Evolutionary conservation across 2,888 invertebrate species (phyloP), one percentile per base, ranked within the genome.

Genomic region (Xestoiulus laeticollis): DNA sequence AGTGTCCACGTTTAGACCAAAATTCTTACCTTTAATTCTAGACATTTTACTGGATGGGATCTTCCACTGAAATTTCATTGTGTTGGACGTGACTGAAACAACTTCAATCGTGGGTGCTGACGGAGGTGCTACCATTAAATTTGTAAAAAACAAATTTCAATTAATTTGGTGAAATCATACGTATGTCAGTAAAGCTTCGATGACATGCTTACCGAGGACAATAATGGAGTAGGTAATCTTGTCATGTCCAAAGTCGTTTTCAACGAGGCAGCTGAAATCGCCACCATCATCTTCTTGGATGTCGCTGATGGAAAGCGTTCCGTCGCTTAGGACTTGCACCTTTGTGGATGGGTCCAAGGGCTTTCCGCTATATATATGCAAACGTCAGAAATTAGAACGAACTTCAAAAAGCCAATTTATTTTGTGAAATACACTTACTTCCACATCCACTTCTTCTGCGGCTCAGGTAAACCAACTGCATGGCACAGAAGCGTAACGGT

Each of bases 381-480:
- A 84, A 84, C 8, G 16, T 32, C 8, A 6, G n/a, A 1, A 84
- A 1, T 84, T 22, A 33, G 84, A 43, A 32, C 19, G 22, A n/a
- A 22, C 22, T 59, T 16, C 22, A 10, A 3, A 53, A n/a, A 2
- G 4, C 19, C 19, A 53, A 53, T 53, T 53, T 53, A n/a, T n/a
- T 19, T 19, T 3, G 1, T 19, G n/a, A 53, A 22, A 16, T 1
- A 12, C 30, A 4, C 85, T 59, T 78, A 88, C 88, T 85, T 87
- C 33, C 38, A 78, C 38, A 38, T 84, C 98, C 98, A 98, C 78
- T 95, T 94, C 88, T 98, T 96, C 90, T 96, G 95, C 0, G 98
- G 98, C 85, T 95, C 95, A n/a, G 98, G 98, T 38, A 96, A 95
- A 22, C 98, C 98, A 78, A 98, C 98, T 87, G 97, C 96, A 32